Evolutionary conservation across 2,797 vertebrate genomes (phyloP).

Genomic region (Danionella dracula): DNA sequence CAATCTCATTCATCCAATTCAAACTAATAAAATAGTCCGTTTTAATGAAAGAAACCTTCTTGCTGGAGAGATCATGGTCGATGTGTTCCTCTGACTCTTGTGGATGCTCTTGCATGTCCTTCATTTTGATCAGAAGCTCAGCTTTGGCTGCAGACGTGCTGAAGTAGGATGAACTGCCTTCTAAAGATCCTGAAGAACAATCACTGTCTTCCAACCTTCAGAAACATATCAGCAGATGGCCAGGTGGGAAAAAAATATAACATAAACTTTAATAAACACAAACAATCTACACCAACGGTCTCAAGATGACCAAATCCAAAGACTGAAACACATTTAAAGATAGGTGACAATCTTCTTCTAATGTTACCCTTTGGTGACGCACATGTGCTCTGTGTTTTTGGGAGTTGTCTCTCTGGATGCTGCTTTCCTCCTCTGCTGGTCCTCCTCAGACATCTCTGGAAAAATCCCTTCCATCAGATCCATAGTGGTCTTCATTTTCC

Average conservation of each 20-base stretch:
- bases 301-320: too few relatives aligned
- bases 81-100: slow-evolving; percentile 81
- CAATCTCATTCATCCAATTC: background rate
- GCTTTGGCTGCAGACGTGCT: slow-evolving; percentile 92
- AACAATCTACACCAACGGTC: too few relatives aligned
- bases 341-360: too few relatives aligned
- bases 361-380: slow-evolving; percentile 35
- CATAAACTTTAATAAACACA: too few relatives aligned
- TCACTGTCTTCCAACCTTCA: slow-evolving; percentile 73
- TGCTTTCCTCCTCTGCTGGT: slow-evolving; percentile 77
- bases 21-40: too few relatives aligned
- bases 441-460: slow-evolving; percentile 76
- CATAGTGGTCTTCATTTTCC: slow-evolving; percentile 81
- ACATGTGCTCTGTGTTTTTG: slow-evolving; percentile 73
- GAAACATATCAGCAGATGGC: background rate
- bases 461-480: slow-evolving; percentile 87
- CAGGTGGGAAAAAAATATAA: too few relatives aligned
- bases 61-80: slow-evolving; percentile 80
- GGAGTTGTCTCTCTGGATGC: slow-evolving; percentile 70
- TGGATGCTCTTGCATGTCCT: slow-evolving; percentile 80
- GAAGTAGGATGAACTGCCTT: slow-evolving; percentile 90
- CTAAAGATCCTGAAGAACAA: slow-evolving; percentile 66
- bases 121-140: slow-evolving; percentile 94
- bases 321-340: too few relatives aligned
- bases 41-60: slow-evolving; percentile 81